These are phyloP conservation scores for Schizopygopsis malacanthus DNA, from an alignment of 2,797 vertebrate genomes.

Conservation along the genomic window DNA sequence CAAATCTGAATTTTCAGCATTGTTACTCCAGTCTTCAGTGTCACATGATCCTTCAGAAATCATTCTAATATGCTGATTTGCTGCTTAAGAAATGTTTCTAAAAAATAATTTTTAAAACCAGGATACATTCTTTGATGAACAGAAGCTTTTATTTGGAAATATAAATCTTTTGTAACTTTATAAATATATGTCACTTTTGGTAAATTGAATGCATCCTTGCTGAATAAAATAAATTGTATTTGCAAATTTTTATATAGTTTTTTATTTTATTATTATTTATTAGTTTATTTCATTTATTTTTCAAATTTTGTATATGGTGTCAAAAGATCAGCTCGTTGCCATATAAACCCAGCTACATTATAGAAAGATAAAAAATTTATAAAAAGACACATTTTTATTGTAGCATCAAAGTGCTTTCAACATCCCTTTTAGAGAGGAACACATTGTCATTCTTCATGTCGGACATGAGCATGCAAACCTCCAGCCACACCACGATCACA, in stretches of 20 bases:
- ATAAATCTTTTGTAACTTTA: background rate
- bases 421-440: background rate
- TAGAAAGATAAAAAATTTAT: background rate
- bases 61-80: background rate
- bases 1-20: background rate
- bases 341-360: background rate
- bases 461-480: conserved; percentile 38
- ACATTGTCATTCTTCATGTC: background rate
- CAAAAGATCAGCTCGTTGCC: background rate
- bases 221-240: background rate
- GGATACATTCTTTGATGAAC: background rate
- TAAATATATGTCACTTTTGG: background rate
- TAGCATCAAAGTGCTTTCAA: background rate
- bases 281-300: background rate
- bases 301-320: background rate
- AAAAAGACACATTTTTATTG: background rate
- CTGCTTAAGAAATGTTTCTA: background rate
- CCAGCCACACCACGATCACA: conserved; percentile 32
- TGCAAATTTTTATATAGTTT: background rate
- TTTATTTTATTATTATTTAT: background rate
- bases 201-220: background rate
- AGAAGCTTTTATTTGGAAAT: background rate
- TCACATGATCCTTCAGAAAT: background rate
- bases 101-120: background rate
- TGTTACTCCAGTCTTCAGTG: background rate